Base-by-base conservation (phyloP, 2,113 vertebrate species). In the Periophthalmus modestus region DNA sequence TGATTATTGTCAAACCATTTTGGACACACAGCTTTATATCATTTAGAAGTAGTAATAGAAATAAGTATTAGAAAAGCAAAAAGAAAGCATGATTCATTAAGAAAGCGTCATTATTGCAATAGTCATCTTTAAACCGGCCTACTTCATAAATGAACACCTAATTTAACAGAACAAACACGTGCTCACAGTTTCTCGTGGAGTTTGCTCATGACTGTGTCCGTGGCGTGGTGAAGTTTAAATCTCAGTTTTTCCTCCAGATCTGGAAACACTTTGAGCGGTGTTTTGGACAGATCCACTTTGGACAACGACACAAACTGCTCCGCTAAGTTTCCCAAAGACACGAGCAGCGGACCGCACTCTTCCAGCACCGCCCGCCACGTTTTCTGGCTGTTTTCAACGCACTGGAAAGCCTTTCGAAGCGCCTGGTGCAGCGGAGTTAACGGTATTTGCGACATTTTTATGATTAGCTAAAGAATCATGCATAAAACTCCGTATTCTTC, bases 151-250 rank as follows among this genome's bases (percentile, higher is more conserved):
- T 28, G 1, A 28, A 28, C 3, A 28, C 5, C 10, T 9, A 43
- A 43, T 10, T 43, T 10, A 43, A 7, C 9, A 43, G 9, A 1
- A 43, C 7, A 43, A 43, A 43, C 6, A 43, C 10, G 39, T 10
- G 79, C 96, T 94, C 87, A 97, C 96, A 96, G 89, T 54, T 89
- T 91, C 9, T 93, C 90, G 0, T 66, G 72, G 0, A 97, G 85
- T 73, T 93, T 88, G 21, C 86, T 83, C 84, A 97, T 80, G 5
- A 94, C 75, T 0, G 78, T 69, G 39, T 96, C 95, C 0, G 87
- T 89, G 4, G 94, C 95, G 6, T 84, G 83, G 18, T 87, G 68
- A 19, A 96, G 95, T 72, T 96, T 96, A 74, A 90, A 88, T 1
- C 83, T 87, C 15, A 97, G 91, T 10, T 93, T 88, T 13, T 90